Percentiles rank a stretch among this genome's conserved stretches.
These are phyloP conservation scores for Oxyruncus cristatus DNA, from an alignment of 2,113 vertebrate species.

Conservation along the genomic window DNA sequence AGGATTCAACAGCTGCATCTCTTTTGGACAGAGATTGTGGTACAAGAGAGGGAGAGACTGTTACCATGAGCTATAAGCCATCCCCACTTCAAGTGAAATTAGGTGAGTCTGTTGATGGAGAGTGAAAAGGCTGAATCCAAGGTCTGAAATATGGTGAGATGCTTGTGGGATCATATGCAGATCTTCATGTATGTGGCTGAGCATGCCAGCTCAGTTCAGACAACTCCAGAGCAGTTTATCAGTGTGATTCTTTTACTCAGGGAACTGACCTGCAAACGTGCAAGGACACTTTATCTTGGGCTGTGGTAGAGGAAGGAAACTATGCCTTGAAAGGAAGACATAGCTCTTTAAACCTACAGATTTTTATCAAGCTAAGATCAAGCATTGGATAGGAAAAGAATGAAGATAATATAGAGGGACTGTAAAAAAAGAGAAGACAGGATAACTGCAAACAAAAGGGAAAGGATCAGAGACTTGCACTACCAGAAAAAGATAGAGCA, in stretches of 20 bases:
- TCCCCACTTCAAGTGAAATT: conserved; percentile 93
- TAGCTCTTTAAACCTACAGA: background rate
- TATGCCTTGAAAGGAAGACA: background rate
- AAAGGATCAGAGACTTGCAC: background rate
- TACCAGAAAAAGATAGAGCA: background rate
- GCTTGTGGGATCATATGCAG: background rate
- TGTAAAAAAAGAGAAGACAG: background rate
- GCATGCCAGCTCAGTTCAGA: background rate
- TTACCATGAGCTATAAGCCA: conserved; percentile 93
- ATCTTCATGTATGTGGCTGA: background rate
- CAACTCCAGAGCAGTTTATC: background rate
- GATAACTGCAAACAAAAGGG: background rate
- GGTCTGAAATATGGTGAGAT: background rate
- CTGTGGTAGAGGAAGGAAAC: background rate
- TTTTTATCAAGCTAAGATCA: background rate
- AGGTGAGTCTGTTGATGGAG: conserved; percentile 77
- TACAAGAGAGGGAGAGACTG: conserved; percentile 85
- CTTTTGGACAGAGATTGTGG: conserved; percentile 84
- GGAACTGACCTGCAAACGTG: background rate
- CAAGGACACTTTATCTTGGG: background rate
- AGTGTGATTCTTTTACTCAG: background rate
- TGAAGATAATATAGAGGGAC: background rate
- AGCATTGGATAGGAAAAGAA: background rate
- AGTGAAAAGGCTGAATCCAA: background rate
- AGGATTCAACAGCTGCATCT: conserved; percentile 88